phyloP scores from a whole-genome alignment of 2,113 vertebrate species.

The Erythrocebus patas region DNA sequence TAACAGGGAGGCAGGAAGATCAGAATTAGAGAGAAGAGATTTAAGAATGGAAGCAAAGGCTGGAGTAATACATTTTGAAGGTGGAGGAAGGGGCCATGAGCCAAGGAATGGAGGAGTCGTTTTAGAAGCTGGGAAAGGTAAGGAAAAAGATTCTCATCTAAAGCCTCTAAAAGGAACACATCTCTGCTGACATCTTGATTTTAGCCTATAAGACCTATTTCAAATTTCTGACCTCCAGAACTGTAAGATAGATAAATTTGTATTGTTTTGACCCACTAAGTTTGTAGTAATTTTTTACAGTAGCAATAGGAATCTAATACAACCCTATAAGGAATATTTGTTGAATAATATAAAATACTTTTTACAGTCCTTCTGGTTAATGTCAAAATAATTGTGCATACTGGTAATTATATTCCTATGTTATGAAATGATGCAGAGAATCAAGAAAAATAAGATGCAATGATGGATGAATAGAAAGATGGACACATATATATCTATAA shows the following conservation, averaged over 20 bases:
- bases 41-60: neutral
- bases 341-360: neutral
- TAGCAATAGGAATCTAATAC: neutral
- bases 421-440: neutral
- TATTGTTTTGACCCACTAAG: neutral
- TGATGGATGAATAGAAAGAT: neutral
- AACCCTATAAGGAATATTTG: neutral
- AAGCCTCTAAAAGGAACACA: neutral
- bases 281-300: neutral
- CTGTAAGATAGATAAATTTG: neutral
- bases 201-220: neutral
- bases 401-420: neutral
- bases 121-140: neutral
- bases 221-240: neutral
- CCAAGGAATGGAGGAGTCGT: neutral
- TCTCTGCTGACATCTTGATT: neutral
- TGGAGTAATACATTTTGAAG: neutral
- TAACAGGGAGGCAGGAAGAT: neutral
- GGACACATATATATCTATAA: neutral
- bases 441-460: neutral
- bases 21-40: neutral
- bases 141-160: neutral
- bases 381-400: neutral
- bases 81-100: neutral
- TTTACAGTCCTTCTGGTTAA: neutral